phyloP scores from a whole-genome alignment of 2,797 vertebrate species.

The Brachymystax lenok region DNA sequence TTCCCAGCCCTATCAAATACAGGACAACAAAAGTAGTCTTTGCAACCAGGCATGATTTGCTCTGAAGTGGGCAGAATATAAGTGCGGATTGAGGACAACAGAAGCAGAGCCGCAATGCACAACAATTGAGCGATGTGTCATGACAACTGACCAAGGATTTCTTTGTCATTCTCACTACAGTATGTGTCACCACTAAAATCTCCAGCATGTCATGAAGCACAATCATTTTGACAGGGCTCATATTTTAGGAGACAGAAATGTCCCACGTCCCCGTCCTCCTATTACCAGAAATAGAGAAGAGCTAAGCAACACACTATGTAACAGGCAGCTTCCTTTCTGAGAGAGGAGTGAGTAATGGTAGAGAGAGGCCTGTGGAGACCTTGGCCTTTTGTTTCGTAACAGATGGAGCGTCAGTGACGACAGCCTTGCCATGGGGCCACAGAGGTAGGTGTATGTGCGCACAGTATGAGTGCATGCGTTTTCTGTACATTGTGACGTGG shows the following conservation, averaged over 20 bases:
- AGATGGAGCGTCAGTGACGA: slow-evolving; percentile 56
- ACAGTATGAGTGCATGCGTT: slow-evolving; percentile 24
- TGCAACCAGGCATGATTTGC: too few species aligned
- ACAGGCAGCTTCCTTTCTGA: slow-evolving; percentile 39
- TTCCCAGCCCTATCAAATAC: too few species aligned
- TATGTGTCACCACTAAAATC: neutral
- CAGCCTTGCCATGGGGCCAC: slow-evolving; percentile 53
- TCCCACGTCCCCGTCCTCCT: neutral
- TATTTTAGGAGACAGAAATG: neutral
- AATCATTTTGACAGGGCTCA: slow-evolving; percentile 16
- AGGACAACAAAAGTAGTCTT: too few species aligned
- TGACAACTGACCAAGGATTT: neutral
- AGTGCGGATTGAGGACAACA: neutral
- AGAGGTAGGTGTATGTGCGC: slow-evolving; percentile 33
- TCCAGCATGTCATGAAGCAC: neutral
- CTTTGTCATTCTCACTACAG: neutral
- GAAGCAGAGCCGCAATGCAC: neutral
- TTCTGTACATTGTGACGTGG: neutral
- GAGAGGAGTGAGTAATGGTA: slow-evolving; percentile 56
- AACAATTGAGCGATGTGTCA: neutral
- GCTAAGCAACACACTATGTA: slow-evolving; percentile 28
- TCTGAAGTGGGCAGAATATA: neutral
- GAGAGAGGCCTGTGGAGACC: slow-evolving; percentile 45
- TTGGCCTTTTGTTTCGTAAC: slow-evolving; percentile 68
- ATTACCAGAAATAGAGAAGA: neutral